Evolutionary conservation across 2,113 vertebrate species (phyloP).

Genomic region (Salminus brasiliensis): DNA sequence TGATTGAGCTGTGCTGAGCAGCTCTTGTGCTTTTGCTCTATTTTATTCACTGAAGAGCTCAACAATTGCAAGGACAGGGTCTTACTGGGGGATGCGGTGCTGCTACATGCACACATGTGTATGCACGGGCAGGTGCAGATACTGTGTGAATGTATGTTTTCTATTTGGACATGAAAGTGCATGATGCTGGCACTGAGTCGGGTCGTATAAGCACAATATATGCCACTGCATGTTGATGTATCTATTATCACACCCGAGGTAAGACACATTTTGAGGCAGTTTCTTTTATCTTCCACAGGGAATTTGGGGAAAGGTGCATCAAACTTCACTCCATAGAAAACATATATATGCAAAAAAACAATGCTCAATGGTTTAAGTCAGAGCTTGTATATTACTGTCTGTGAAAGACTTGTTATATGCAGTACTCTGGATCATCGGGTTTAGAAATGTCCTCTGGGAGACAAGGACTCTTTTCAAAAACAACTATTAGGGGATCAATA

Average conservation of each 20-base stretch:
- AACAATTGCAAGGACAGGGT: conserved; percentile 13
- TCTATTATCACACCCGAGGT: background rate
- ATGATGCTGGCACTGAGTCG: background rate
- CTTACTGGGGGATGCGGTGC: conserved; percentile 1
- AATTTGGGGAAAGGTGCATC: background rate
- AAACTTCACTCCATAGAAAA: background rate
- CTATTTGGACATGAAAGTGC: background rate
- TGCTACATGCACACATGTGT: background rate
- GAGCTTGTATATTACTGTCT: background rate
- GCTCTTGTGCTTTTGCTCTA: conserved; percentile 20
- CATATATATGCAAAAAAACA: no score
- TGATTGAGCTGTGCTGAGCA: conserved; percentile 40
- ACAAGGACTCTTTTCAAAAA: conserved; percentile 15
- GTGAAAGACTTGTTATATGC: background rate
- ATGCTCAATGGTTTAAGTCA: background rate
- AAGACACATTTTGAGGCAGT: background rate
- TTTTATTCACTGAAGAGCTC: conserved; percentile 37
- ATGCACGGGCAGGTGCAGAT: background rate
- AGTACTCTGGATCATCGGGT: background rate
- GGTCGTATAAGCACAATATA: background rate
- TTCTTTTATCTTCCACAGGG: background rate
- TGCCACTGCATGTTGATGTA: background rate
- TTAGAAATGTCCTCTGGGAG: background rate
- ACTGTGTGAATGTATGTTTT: background rate
- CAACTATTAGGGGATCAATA: conserved; percentile 18